Base-by-base conservation (phyloP, 2,113 vertebrate species). In the Hippoglossus stenolepis region DNA sequence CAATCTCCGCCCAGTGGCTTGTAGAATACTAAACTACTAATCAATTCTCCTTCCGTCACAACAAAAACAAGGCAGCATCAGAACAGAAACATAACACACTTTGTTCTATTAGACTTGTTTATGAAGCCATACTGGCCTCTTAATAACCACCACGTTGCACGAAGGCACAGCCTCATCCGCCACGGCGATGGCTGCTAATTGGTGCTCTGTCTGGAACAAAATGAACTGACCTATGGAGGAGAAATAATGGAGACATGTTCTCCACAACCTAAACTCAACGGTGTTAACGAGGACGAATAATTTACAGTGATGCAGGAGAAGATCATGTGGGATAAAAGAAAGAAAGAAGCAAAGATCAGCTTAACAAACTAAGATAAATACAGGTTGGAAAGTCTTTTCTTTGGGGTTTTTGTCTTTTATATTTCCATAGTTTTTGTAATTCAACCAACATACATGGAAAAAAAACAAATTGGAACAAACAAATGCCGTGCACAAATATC, bases 21-120 rank as follows among this genome's bases (percentile, higher is more conserved):
- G 47, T n/a, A 38, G 83, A 82, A 86, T 89, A 79, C 45, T 68
- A 75, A 91, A 54, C 47, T 18, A 8, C 57, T 75, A 65, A 84
- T 90, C 35, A 89, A 8, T 51, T 9, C 23, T 69, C 10, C 57
- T 65, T 79, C 77, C 54, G 28, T 79, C 73, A 85, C 38, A 88
- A 88, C 85, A 86, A 84, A 75, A 86, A 67, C 81, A 90, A 84
- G 59, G 26, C 26, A 3, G 15, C 67, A n/a, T 54, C 21, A 23
- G 23, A 57, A 70, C 60, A 60, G 54, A 77, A 74, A 68, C 75
- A 79, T 5, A 40, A 49, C 10, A 4, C 31, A 40, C 70, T 75
- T 75, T 31, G 49, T 47, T 68, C 49, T 23, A 85, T 88, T 87
- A 90, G 65, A 58, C 74, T 73, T 87, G 86, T 88, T 88, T 88